Conservation (phyloP, 2,797 vertebrate species). For the Sebastes diploproa region DNA sequence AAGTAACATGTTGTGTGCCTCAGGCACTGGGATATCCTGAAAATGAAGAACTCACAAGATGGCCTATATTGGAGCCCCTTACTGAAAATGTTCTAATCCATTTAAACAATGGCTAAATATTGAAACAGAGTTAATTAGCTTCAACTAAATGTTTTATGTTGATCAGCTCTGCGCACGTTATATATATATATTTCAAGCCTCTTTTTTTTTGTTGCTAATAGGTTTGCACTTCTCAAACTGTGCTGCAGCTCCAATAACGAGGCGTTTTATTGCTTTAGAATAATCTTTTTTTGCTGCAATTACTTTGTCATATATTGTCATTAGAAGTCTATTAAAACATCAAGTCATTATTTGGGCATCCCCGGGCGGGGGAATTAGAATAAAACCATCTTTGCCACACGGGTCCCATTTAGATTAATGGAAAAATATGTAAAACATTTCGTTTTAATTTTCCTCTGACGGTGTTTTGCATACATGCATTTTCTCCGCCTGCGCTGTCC, state of each 20-base stretch:
- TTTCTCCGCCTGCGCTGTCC: constrained; percentile 79
- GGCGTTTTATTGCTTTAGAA: constrained; percentile 79
- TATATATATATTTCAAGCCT: constrained; percentile 40
- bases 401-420: constrained; percentile 95
- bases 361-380: constrained; percentile 88
- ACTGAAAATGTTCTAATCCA: constrained; percentile 14
- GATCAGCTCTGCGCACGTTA: constrained; percentile 35
- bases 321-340: constrained; percentile 91
- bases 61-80: background rate
- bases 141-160: constrained; percentile 40
- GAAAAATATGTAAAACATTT: constrained; percentile 93
- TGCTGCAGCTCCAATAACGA: constrained; percentile 72
- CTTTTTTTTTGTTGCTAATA: constrained; percentile 52
- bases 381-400: constrained; percentile 88
- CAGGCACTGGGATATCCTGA: constrained; percentile 6
- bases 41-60: background rate
- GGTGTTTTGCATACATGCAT: constrained; percentile 85
- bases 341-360: constrained; percentile 89
- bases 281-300: constrained; percentile 85
- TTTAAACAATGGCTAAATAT: constrained; percentile 39
- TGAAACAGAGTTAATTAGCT: constrained; percentile 58
- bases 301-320: constrained; percentile 88
- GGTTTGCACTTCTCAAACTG: constrained; percentile 67
- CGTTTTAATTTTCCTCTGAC: constrained; percentile 87
- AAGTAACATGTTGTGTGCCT: constrained; percentile 15